Evolutionary conservation across 2,888 invertebrate genomes (phyloP), one percentile per base, ranked within the genome.

Genomic region (Glaucopsyche alexis): DNA sequence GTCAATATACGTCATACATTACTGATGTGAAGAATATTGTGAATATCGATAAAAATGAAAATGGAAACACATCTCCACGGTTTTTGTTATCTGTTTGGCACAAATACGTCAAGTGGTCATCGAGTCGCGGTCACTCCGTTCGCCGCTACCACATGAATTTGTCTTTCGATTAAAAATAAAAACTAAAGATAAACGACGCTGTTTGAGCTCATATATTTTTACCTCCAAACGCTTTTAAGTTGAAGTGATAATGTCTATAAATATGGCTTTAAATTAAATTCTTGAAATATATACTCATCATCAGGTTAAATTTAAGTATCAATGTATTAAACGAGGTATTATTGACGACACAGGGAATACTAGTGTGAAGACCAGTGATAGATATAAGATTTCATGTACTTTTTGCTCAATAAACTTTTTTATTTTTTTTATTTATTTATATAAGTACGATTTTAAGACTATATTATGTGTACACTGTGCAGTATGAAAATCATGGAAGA

Each of bases 21-120:
- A 67, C 16, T 67, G 67, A 67, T 67, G 42, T 42, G 8, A 9
- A 45, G 16, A 60, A 7, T 60, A 40, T 67, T 45, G 42, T 13
- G 16, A 9, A 45, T n/a, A 16, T 45, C 42, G 67, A 16, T 65
- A 50, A 69, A 29, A 67, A 73, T 72, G 50, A 72, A 72, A 72
- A 70, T 73, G 72, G 47, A 50, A 74, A 69, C 74, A 69, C 73
- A 76, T 76, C 81, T 82, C 81, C 77, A 82, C 71, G 74, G 75
- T 50, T 78, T 76, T 73, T 77, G 42, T 71, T 80, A 76, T 74
- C 66, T 78, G 72, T 71, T 79, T 79, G 80, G 78, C 80, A 82
- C 78, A 79, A 77, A 81, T 81, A 80, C 77, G 79, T 79, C 79
- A 78, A 77, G 76, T 75, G 76, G 76, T 73, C 76, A 77, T 77